Evolutionary conservation across 1,140 invertebrate genomes (phyloP), one percentile per base, ranked within the genome.

Genomic region (Drosophila watanabei): DNA sequence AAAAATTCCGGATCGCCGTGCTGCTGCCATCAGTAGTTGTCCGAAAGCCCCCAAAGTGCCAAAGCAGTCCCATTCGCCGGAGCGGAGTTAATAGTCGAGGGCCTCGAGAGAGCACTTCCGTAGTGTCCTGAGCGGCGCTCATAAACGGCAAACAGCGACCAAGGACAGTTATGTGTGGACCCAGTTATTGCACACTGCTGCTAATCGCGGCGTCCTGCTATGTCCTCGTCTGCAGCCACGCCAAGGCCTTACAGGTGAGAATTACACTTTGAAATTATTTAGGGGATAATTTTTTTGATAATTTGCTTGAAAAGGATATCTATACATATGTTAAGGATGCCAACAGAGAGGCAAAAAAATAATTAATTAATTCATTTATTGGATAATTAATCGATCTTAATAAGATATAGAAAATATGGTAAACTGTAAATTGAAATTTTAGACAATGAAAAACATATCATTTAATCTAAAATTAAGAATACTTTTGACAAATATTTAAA

Each of bases 141-240:
- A 52, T 70, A 79, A 86, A 71, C 20, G 45, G 35, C 68, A 35
- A 28, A 43, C 14, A 39, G n/a, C 61, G 41, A 58, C 18, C 45
- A 20, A 33, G 18, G 30, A 16, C 70, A 75, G 82, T 71, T 80
- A 92, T 92, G 91, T 91, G 70, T 66, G 79, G 79, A 71, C 87
- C 81, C 43, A 83, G 84, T 79, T 82, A 86, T 79, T 88, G 85
- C 75, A 92, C 77, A 58, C 48, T 92, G 73, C 73, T 92, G 75
- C 73, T 92, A 62, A 85, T 92, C 54, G 79, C 71, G 57, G 81
- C 80, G 20, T 83, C 77, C 69, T 92, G 79, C 58, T 92, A 91
- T 66, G 65, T 84, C 57, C 72, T 85, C 52, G 75, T 82, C 37
- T 66, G 71, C 66, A 86, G 77, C 35, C 79, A 89, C 9, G 85